Evolutionary conservation across 2,113 vertebrate genomes (phyloP).

Genomic region (Calyptommatus sinebrachiatus): DNA sequence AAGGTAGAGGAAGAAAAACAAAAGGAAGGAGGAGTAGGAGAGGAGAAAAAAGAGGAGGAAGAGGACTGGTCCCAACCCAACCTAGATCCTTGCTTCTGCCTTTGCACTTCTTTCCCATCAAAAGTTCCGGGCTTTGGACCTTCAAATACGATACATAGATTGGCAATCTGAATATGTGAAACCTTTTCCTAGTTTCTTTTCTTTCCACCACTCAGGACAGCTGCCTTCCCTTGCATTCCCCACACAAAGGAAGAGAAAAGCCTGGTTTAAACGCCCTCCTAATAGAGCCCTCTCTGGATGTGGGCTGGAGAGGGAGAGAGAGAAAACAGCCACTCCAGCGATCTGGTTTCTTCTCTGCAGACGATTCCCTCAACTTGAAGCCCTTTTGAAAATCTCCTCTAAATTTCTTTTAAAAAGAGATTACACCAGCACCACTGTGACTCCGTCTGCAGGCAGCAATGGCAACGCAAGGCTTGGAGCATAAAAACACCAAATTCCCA

Average conservation of each 20-base stretch:
- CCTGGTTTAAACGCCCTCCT: constrained; percentile 42
- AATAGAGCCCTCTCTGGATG: constrained; percentile 7
- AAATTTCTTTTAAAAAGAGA: constrained; percentile 62
- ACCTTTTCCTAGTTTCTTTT: neutral
- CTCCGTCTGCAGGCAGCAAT: constrained; percentile 73
- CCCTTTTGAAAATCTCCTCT: constrained; percentile 56
- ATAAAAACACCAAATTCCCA: constrained; percentile 79
- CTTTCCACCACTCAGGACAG: neutral
- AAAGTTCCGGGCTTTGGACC: neutral
- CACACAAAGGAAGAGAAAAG: rapidly evolving
- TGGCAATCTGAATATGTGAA: neutral
- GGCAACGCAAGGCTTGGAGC: constrained; percentile 68
- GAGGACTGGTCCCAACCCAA: too few species aligned
- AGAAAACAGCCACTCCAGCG: neutral
- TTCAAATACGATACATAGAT: neutral
- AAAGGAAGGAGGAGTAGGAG: too few species aligned
- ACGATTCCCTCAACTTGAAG: constrained; percentile 27
- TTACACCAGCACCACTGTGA: constrained; percentile 63
- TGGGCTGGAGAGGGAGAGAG: neutral
- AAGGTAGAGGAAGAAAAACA: too few species aligned
- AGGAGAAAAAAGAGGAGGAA: too few species aligned
- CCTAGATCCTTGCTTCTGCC: too few species aligned
- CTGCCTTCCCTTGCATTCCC: neutral
- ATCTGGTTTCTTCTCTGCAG: constrained; percentile 20
- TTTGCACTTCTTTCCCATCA: too few species aligned